Evolutionary conservation across 2,888 invertebrate species (phyloP), one percentile per base, ranked within the genome.

Genomic region (Watsonalla binaria): DNA sequence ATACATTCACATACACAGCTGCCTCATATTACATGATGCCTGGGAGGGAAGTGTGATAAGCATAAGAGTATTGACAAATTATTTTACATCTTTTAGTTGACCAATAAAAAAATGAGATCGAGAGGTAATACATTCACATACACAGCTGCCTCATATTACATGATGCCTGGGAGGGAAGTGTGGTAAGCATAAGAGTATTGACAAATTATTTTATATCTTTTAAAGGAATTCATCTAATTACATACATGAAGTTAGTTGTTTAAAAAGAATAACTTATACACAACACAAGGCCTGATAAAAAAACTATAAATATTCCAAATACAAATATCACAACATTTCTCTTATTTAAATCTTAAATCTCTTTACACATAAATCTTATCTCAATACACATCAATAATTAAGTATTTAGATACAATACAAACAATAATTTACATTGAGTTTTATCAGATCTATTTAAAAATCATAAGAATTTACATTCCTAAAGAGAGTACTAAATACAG

Each of bases 311-410:
- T 90, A 90, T 90, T 90, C 90, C 90, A 90, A 82, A 87, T 90
- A 90, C 90, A 90, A 90, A 90, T 90, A 90, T 90, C 90, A 90
- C 90, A 89, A 88, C 86, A 90, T 89, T 90, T 86, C 78, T 76
- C 87, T 89, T 89, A 88, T 65, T 63, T 76, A 80, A 68, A 70
- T 76, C 78, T 82, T 84, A 83, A 71, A 72, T 80, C 76, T 86
- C 80, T 88, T 88, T 89, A 89, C 85, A 90, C 74, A 84, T 85
- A 85, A 71, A 80, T 76, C 82, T 84, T 84, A 86, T 62, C 69
- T 61, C 78, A 80, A 72, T 86, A 86, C 78, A 87, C 86, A 87
- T 83, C 78, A 78, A 88, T 81, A 82, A 70, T 82, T 85, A 82
- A 83, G 78, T 84, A 82, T 78, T 82, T 74, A 49, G 49, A 14